phyloP scores from a whole-genome alignment of 2,888 invertebrate genomes.

The Oxycera nigricornis region DNA sequence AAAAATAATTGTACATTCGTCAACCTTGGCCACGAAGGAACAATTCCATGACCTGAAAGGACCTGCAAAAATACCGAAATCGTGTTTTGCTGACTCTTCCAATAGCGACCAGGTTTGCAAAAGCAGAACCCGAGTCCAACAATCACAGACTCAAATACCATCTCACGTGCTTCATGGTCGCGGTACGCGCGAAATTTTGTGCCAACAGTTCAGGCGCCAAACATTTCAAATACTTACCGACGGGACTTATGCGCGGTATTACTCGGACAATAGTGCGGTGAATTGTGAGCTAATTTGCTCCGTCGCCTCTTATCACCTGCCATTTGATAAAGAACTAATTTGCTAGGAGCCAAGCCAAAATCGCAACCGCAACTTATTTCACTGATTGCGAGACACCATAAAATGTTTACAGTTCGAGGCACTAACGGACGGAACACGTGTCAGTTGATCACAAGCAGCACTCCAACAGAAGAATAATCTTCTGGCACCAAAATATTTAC shows the following conservation, averaged over 20 bases:
- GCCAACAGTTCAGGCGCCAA: slow-evolving; percentile 9
- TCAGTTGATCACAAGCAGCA: background rate
- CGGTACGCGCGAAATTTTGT: background rate
- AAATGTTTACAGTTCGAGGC: no score
- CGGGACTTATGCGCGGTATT: background rate
- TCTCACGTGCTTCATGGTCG: no score
- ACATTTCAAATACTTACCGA: background rate
- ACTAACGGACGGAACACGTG: background rate
- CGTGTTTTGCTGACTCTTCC: no score
- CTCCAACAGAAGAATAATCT: background rate
- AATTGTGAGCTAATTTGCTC: background rate
- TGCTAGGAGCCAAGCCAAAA: background rate
- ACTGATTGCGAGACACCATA: no score
- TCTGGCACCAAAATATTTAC: slow-evolving; percentile 25
- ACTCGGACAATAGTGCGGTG: background rate
- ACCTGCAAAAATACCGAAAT: no score
- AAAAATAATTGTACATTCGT: no score
- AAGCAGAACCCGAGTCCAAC: background rate
- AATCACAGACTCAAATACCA: no score
- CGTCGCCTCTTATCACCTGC: background rate
- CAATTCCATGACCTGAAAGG: no score
- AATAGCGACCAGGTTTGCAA: background rate
- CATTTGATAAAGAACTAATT: slow-evolving; percentile 10
- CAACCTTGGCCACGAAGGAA: no score
- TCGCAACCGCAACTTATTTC: no score